Base-by-base conservation (phyloP, 2,113 vertebrate genomes). In the Sciurus niger region DNA sequence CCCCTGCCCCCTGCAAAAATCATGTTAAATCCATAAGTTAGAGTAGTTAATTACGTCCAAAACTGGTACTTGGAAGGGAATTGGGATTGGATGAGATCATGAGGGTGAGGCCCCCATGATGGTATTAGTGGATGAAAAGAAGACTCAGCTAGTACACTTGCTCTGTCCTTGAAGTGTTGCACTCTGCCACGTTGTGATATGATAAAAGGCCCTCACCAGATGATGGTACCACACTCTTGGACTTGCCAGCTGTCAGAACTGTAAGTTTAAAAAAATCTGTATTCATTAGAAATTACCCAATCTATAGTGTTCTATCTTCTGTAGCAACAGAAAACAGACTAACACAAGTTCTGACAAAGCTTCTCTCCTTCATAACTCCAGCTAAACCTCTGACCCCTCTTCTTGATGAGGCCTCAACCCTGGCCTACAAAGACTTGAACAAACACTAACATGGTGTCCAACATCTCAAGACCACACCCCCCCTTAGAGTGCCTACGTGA, bases 181-280 rank as follows among this genome's bases (percentile, higher is more conserved):
- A 8, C 1, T 24, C 6, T 48, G 20, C 46, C 13, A 9, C 2
- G 2, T 20, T n/a, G 2, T 20, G 28, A 22, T 4, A 20, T 14
- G 10, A 0, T 32, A 18, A 10, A 48, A 82, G 43, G 30, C 9
- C 58, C 24, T 22, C 16, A 25, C 11, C 12, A 7, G 20, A 77
- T 2, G 8, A 4, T 60, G 55, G 22, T 1, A 1, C 22, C 30
- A 16, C 25, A 37, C n/a, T n/a, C 24, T 55, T 34, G 28, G 30
- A 18, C 28, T 20, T 37, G 17, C 58, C 55, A 67, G 20, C 46
- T 55, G 51, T 43, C 20, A 83, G 32, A 11, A 63, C 6, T 34
- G 14, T 13, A 11, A 74, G 20, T 46, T 74, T 40, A 40, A 53
- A 65, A 18, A 55, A 65, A 34, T 3, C 2, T 46, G 30, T 22